These are phyloP conservation scores for Coptodon rendalli DNA, from an alignment of 2,113 vertebrate genomes.

Conservation along the genomic window DNA sequence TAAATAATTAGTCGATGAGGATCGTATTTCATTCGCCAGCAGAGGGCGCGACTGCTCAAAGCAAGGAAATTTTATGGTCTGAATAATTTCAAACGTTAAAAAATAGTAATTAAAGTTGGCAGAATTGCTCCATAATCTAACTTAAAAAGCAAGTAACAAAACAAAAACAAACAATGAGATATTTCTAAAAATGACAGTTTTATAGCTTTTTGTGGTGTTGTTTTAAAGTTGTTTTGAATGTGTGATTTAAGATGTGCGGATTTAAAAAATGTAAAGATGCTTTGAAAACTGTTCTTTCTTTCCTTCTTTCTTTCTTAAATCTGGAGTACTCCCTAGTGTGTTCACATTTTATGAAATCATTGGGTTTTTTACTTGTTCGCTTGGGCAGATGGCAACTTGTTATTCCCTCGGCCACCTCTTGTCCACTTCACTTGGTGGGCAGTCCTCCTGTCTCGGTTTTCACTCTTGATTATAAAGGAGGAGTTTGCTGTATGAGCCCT, in stretches of 20 bases:
- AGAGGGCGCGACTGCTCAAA: slow-evolving; percentile 26
- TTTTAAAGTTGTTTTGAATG: neutral
- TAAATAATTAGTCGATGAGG: neutral
- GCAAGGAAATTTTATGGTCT: neutral
- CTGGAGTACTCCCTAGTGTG: neutral
- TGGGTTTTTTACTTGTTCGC: neutral
- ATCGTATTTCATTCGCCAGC: neutral
- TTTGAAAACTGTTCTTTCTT: neutral
- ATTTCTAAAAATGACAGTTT: neutral
- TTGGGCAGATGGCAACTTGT: neutral
- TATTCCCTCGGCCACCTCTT: neutral
- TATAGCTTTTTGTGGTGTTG: neutral
- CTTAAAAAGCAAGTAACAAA: neutral
- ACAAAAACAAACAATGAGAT: neutral
- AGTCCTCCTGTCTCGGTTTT: slow-evolving; percentile 57
- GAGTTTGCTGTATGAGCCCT: slow-evolving; percentile 35
- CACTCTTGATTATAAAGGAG: slow-evolving; percentile 58
- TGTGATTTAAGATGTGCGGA: neutral
- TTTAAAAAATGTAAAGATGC: neutral
- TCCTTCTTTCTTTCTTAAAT: neutral
- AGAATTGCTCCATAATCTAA: neutral
- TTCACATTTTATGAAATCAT: neutral
- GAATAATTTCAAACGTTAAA: neutral
- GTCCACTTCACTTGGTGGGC: slow-evolving; percentile 35
- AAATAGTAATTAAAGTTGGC: neutral